Evolutionary conservation across 2,797 vertebrate genomes (phyloP), one percentile per base, ranked within the genome.

Genomic region (Cossypha caffra): DNA sequence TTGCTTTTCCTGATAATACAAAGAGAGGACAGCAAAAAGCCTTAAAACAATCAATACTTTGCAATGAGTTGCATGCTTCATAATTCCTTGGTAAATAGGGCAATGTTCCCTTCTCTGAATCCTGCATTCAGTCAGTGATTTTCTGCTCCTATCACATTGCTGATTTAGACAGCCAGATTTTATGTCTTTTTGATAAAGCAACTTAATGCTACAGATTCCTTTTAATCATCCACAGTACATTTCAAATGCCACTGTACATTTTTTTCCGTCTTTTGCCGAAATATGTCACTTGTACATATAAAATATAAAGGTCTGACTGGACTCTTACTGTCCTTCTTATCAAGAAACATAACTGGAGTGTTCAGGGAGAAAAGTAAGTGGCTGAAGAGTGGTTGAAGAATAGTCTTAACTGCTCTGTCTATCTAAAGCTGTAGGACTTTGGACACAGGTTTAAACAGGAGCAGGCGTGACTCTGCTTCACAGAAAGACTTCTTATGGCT

Each of bases 21-120:
- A 78, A 76, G 17, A 40, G 13, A 87, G 8, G 7, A 16, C n/a
- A 86, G 26, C 25, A 86, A 68, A 92, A 91, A 68, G 13, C 57
- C 35, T 67, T 86, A 67, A 93, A 91, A 45, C 29, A 81, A 94
- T 93, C 88, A 79, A 82, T 94, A 93, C 13, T 71, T 91, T 61
- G 40, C 29, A 88, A 74, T 38, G 66, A 86, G 7, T 48, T 77
- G 11, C 35, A 48, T 55, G 43, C 35, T 93, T 86, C 7, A 1
- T 64, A 86, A 71, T 71, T 76, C 52, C 43, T 63, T 59, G 33
- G 48, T 14, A 88, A 95, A 81, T 42, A 58, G 45, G 45, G 4
- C 26, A 75, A 43, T 29, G 8, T 43, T 83, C 7, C 51, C 15
- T 73, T 62, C 38, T 51, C 33, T 16, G 13, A 75, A 69, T 64